Conservation (phyloP, 2,888 invertebrate genomes). For the Agrilus mali region DNA sequence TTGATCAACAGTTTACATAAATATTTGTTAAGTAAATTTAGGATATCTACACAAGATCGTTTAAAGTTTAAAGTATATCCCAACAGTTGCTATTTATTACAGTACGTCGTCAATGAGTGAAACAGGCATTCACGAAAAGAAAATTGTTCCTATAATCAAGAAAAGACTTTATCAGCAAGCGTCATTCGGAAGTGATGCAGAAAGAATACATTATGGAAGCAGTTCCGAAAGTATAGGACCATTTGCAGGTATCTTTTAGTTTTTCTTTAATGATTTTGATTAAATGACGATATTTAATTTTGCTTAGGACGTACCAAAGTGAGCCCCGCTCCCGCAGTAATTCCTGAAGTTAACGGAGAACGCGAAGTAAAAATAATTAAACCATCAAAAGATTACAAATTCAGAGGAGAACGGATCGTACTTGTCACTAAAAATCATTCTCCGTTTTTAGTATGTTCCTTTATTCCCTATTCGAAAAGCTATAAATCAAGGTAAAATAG, state of each 20-base stretch:
- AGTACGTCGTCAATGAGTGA: not conserved
- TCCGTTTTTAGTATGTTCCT: constrained; percentile 78
- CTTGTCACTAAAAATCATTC: constrained; percentile 65
- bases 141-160: constrained; percentile 17
- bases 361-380: constrained; percentile 49
- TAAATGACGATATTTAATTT: not conserved
- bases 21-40: not conserved
- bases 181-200: constrained; percentile 40
- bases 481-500: constrained; percentile 16
- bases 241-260: constrained; percentile 14
- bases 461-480: constrained; percentile 61
- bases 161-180: constrained; percentile 33
- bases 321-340: constrained; percentile 33
- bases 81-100: not conserved
- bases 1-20: not conserved
- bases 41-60: not conserved
- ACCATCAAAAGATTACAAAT: constrained; percentile 50
- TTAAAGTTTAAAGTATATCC: not conserved
- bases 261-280: not conserved
- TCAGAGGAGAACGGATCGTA: constrained; percentile 69
- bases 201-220: constrained; percentile 52
- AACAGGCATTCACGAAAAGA: constrained; percentile 18
- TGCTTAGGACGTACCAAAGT: constrained; percentile 19
- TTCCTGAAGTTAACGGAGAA: constrained; percentile 38
- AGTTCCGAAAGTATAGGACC: constrained; percentile 67